Percentiles rank a stretch among this genome's conserved stretches.
phyloP scores from a whole-genome alignment of 2,888 invertebrate species.

The Apamea crenata region DNA sequence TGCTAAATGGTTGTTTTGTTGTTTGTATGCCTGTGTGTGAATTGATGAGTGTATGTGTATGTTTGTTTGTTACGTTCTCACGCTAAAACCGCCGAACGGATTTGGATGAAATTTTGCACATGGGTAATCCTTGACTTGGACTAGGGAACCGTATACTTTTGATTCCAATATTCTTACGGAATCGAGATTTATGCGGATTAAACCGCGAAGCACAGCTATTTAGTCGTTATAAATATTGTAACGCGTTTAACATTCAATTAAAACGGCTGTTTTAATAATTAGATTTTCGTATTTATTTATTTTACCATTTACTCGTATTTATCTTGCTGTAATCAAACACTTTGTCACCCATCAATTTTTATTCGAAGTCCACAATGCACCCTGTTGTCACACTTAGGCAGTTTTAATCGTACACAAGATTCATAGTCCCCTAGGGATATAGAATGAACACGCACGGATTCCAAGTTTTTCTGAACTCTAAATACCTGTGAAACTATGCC shows the following conservation, averaged over 20 bases:
- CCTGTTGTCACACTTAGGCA: background rate
- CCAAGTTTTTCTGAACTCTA: slow-evolving; percentile 28
- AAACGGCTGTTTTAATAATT: background rate
- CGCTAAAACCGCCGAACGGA: too few relatives aligned
- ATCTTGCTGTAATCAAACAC: background rate
- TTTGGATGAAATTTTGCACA: background rate
- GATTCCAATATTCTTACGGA: background rate
- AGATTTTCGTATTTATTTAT: too few relatives aligned
- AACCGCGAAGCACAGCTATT: background rate
- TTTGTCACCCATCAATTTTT: background rate
- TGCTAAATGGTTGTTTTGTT: too few relatives aligned
- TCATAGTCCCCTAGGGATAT: slow-evolving; percentile 33
- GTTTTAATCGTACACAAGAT: slow-evolving; percentile 36
- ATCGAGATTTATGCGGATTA: background rate
- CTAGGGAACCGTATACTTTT: background rate
- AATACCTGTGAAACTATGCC: slow-evolving; percentile 19
- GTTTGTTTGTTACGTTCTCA: too few relatives aligned
- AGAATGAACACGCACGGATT: slow-evolving; percentile 32
- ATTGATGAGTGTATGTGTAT: too few relatives aligned
- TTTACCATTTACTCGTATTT: too few relatives aligned
- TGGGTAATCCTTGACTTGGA: background rate
- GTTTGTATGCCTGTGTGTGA: too few relatives aligned
- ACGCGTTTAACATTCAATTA: background rate
- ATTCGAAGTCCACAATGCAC: background rate
- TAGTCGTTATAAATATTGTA: background rate